A percentile compares a stretch with the other conserved stretches of the same genome.
Conservation (phyloP, 1,140 invertebrate genomes). For the Sesamia nonagrioides region DNA sequence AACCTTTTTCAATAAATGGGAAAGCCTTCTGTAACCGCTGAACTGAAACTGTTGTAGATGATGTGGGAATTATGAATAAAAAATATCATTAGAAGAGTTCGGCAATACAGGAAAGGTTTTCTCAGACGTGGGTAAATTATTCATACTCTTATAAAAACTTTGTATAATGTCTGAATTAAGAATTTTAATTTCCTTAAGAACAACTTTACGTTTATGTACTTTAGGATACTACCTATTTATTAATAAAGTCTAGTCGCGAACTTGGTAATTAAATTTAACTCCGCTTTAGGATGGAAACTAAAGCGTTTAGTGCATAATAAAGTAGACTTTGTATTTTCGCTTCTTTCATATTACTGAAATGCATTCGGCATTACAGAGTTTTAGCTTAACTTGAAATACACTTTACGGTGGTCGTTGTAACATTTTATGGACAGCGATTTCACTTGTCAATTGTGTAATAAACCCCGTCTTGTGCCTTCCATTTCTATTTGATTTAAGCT, state of each 20-base stretch:
- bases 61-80: not conserved
- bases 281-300: not conserved
- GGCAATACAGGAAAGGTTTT: not conserved
- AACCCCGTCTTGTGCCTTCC: conserved; percentile 55
- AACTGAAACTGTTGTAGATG: not conserved
- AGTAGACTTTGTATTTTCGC: conserved; percentile 4
- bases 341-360: conserved; percentile 2
- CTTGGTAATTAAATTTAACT: not conserved
- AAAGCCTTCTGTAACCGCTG: not conserved
- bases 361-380: not conserved
- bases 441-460: conserved; percentile 66
- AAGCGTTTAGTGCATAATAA: not conserved
- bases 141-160: not conserved
- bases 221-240: not conserved
- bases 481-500: conserved; percentile 60
- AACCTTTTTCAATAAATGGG: conserved; percentile 17
- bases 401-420: conserved; percentile 46
- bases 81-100: not conserved
- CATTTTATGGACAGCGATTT: conserved; percentile 58
- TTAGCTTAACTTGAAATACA: conserved; percentile 35
- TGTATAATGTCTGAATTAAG: not conserved
- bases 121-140: not conserved
- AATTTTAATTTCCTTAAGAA: not conserved
- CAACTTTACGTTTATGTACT: not conserved
- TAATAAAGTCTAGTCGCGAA: conserved; percentile 1